phyloP scores from a whole-genome alignment of 2,888 invertebrate species.

The Metellina segmentata region DNA sequence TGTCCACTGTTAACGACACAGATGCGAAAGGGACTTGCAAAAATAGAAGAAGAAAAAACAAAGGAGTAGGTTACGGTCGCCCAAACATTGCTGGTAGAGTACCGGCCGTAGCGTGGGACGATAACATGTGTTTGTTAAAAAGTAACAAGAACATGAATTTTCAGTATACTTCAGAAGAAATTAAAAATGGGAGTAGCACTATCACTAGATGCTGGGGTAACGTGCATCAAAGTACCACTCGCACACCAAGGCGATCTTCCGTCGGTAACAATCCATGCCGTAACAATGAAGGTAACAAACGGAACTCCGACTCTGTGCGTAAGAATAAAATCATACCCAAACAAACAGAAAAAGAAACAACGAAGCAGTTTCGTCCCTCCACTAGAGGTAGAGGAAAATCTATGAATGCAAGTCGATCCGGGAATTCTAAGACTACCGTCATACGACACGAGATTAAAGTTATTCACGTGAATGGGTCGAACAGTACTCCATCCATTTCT shows the following conservation, averaged over 20 bases:
- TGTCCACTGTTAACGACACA: not conserved
- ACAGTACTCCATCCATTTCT: not conserved
- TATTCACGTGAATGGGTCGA: constrained; percentile 20
- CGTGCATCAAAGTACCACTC: not conserved
- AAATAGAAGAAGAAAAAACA: not conserved
- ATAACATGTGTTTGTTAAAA: not conserved
- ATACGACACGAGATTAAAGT: constrained; percentile 35
- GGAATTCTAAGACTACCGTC: not conserved
- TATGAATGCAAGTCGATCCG: not conserved
- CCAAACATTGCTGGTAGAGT: not conserved
- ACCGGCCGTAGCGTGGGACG: not conserved
- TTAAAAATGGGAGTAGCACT: not conserved
- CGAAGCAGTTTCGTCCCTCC: not conserved
- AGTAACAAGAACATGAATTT: not conserved
- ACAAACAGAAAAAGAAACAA: not conserved
- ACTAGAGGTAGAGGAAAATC: not conserved
- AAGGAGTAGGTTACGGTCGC: not conserved
- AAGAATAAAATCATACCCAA: not conserved
- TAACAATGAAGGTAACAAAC: not conserved
- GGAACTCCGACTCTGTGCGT: not conserved
- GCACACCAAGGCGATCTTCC: not conserved
- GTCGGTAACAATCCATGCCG: too few relatives aligned
- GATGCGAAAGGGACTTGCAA: not conserved
- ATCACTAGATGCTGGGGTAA: not conserved
- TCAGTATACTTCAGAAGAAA: not conserved